Base-by-base conservation (phyloP, 2,113 vertebrate species). In the Aspidoscelis tigris region DNA sequence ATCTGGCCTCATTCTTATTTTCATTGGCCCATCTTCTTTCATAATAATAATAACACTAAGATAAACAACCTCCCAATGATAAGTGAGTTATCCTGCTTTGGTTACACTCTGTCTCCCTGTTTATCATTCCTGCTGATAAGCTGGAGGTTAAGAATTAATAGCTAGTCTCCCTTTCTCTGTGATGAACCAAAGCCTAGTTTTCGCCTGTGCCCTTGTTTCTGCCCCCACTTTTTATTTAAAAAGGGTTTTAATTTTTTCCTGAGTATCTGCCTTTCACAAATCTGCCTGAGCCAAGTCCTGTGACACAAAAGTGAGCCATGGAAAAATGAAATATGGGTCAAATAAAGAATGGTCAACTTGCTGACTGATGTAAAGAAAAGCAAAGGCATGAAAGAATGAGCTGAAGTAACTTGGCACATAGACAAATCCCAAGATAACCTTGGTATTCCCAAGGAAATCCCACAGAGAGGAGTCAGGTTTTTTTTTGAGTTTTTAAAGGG, bases 1-100 rank as follows among this genome's bases (percentile, higher is more conserved):
- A 92, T 70, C 84, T 76, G 87, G 76, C 84, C 83, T 83, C 75
- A 0, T 1, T 47, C 81, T 84, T 92, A 87, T 76, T 87, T 91
- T 68, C 77, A 84, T 88, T 90, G 91, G 89, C 88, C 92, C 87
- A 77, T 85, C 53, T 47, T 87, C 44, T 84, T 84, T 88, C 64
- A 50, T 66, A 83, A 47, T 24, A 82, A 55, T 50, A 84, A 73
- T 70, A 43, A 66, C 70, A 84, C 70, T 77, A 87, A 89, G 84
- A 83, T 44, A 90, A 90, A 89, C 75, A 89, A 85, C 58, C 82
- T 90, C 71, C 89, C 82, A 33, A 50, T 0, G 5, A 80, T 87
- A 86, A 88, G 61, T 94, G 88, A 81, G 75, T 90, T 87, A 88
- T 86, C 75, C 43, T 12, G 70, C 73, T 69, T 53, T 64, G 68